Evolutionary conservation across 2,888 invertebrate species (phyloP).

Genomic region (Acrobasis consociella): DNA sequence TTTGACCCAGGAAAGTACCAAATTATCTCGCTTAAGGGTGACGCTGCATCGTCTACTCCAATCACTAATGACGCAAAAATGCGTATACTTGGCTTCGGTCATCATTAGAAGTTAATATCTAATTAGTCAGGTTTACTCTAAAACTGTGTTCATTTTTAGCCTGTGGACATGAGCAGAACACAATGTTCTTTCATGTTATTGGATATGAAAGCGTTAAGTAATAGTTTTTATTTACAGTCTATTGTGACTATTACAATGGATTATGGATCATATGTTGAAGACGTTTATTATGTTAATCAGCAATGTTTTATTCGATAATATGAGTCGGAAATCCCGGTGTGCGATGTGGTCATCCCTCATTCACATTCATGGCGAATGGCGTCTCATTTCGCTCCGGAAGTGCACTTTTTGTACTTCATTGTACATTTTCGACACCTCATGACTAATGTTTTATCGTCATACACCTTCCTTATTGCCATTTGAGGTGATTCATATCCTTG

Average conservation of each 20-base stretch:
- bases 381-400: constrained; percentile 21
- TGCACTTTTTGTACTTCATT: constrained; percentile 18
- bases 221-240: neutral
- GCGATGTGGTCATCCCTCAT: constrained; percentile 17
- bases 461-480: constrained; percentile 3
- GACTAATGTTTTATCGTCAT: neutral
- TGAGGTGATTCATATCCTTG: constrained; percentile 22
- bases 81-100: too few relatives aligned
- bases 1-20: too few relatives aligned
- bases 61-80: too few relatives aligned
- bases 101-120: too few relatives aligned
- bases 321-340: constrained; percentile 23
- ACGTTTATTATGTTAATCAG: constrained; percentile 16
- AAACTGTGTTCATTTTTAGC: too few relatives aligned
- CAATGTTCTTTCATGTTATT: neutral
- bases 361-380: constrained; percentile 21
- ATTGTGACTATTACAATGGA: constrained; percentile 13
- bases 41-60: too few relatives aligned
- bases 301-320: constrained; percentile 15
- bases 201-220: neutral
- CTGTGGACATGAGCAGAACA: too few relatives aligned
- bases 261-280: neutral
- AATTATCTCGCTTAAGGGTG: too few relatives aligned
- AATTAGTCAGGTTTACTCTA: too few relatives aligned
- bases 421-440: constrained; percentile 18